phyloP scores from a whole-genome alignment of 2,113 vertebrate genomes.

The Vanacampus margaritifer region DNA sequence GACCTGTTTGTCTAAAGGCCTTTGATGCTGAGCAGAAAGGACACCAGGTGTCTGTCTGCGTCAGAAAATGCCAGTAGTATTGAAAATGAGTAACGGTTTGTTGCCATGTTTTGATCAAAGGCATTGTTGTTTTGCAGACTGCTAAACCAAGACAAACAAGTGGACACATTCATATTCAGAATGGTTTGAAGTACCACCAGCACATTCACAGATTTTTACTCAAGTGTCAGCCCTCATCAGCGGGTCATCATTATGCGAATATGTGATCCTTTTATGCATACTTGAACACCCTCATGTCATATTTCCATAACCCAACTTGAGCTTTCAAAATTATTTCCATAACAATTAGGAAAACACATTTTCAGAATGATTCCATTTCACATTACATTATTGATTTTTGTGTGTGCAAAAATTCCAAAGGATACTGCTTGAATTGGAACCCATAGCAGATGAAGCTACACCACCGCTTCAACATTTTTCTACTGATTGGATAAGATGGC shows the following conservation, averaged over 20 bases:
- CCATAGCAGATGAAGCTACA: background rate
- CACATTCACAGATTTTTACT: conserved; percentile 19
- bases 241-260: background rate
- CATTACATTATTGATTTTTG: background rate
- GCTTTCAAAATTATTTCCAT: background rate
- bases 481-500: too few species aligned
- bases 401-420: too few species aligned
- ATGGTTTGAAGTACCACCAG: conserved; percentile 21
- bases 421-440: background rate
- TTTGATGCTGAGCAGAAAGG: conserved; percentile 58
- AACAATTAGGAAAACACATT: background rate
- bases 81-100: background rate
- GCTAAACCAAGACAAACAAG: background rate
- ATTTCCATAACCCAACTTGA: background rate
- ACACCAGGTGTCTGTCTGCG: conserved; percentile 55
- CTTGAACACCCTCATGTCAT: background rate
- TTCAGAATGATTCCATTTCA: too few species aligned
- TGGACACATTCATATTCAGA: conserved; percentile 33
- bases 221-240: conserved; percentile 14
- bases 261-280: background rate
- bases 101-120: background rate
- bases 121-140: conserved; percentile 13
- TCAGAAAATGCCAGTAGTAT: conserved; percentile 11
- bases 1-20: conserved; percentile 37
- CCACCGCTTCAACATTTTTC: too few species aligned